Conservation (phyloP, 1,140 invertebrate genomes). For the Pachypsylla venusta region DNA sequence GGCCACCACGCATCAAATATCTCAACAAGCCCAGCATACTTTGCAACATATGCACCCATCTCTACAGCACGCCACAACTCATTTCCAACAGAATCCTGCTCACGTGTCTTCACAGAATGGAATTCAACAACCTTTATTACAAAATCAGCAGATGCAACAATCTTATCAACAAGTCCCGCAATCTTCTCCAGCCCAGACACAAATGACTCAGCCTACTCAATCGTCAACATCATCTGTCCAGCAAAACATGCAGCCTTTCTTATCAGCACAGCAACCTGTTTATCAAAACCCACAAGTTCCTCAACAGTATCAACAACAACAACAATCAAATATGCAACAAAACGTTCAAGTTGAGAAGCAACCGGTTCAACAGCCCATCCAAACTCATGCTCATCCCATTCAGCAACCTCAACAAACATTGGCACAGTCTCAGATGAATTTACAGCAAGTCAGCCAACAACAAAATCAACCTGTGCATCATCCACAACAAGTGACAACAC, state of each 20-base stretch:
- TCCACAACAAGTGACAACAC: neutral
- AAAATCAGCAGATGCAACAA: neutral
- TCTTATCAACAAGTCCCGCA: conserved; percentile 12
- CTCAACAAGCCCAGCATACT: conserved; percentile 16
- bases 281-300: conserved; percentile 4
- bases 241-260: conserved; percentile 15
- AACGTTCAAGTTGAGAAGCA: too few relatives aligned
- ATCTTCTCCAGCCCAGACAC: conserved; percentile 13
- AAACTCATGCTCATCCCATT: neutral
- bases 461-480: neutral
- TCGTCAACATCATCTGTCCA: conserved; percentile 9
- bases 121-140: too few relatives aligned
- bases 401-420: neutral
- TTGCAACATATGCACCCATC: conserved; percentile 12
- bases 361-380: neutral
- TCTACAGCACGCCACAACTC: conserved; percentile 12
- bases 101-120: neutral
- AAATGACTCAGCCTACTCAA: conserved; percentile 17
- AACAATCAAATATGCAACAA: neutral
- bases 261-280: neutral
- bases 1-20: neutral
- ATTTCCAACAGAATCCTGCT: neutral
- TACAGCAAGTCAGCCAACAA: too few relatives aligned
- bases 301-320: conserved; percentile 17
- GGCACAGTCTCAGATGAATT: too few relatives aligned